Conservation (phyloP, 2,113 vertebrate species). For the Odocoileus hemionus region DNA sequence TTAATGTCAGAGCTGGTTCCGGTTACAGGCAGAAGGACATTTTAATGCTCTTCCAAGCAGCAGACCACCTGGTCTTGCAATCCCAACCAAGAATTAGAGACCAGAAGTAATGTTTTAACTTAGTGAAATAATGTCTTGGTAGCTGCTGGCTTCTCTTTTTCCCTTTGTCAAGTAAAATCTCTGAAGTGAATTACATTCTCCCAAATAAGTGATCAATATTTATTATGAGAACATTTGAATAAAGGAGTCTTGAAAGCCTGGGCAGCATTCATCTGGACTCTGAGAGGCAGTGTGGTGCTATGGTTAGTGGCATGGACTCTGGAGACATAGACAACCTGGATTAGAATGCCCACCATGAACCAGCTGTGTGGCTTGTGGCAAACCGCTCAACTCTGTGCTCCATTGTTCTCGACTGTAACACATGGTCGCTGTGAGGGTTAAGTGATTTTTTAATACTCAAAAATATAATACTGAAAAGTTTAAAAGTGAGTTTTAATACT, state of each 20-base stretch:
- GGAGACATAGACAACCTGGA: background rate
- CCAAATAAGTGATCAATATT: background rate
- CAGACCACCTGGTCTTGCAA: background rate
- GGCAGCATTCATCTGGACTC: background rate
- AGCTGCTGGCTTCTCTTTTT: background rate
- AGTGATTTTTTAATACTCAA: background rate
- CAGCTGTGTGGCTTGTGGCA: background rate
- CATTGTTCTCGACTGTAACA: background rate
- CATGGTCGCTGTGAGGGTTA: background rate
- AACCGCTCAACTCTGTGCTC: background rate
- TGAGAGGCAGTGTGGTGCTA: background rate
- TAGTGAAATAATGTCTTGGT: background rate
- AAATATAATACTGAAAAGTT: background rate
- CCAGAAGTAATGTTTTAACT: background rate
- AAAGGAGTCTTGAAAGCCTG: background rate
- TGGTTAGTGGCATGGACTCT: background rate
- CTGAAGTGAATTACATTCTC: background rate
- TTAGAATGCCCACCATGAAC: background rate
- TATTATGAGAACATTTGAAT: slow-evolving; percentile 1
- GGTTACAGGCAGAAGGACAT: background rate
- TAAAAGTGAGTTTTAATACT: background rate
- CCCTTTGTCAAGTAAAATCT: background rate
- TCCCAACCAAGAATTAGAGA: background rate
- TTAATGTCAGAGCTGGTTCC: background rate
- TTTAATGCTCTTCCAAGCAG: background rate